phyloP scores from a whole-genome alignment of 2,888 invertebrate genomes.

The Agrotis clavis region DNA sequence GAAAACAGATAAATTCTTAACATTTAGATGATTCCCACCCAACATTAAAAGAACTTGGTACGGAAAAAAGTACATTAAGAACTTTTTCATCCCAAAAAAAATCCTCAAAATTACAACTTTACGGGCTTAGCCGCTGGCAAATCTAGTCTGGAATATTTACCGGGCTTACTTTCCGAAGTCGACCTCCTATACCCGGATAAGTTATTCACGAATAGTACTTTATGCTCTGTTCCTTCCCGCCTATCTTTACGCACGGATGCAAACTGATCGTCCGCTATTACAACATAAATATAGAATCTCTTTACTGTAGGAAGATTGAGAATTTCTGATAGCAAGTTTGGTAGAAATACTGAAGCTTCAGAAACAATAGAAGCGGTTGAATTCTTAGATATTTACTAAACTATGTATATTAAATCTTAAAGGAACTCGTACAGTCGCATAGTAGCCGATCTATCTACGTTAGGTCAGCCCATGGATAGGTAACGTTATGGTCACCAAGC shows the following conservation, averaged over 20 bases:
- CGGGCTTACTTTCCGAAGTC: constrained; percentile 19
- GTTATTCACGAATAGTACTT: constrained; percentile 37
- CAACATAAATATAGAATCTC: constrained; percentile 46
- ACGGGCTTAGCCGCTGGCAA: constrained; percentile 27
- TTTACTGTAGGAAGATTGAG: constrained; percentile 31
- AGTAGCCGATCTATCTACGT: too few species aligned
- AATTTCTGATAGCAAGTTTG: constrained; percentile 30
- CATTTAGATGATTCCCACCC: too few species aligned
- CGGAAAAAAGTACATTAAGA: constrained; percentile 8
- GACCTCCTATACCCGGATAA: constrained; percentile 13
- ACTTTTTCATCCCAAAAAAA: constrained; percentile 13
- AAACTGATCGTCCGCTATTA: constrained; percentile 49
- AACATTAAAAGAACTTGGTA: background rate
- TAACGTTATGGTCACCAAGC: too few species aligned
- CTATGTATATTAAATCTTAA: too few species aligned
- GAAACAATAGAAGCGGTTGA: constrained; percentile 13
- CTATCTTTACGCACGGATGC: constrained; percentile 57
- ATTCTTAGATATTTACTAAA: too few species aligned
- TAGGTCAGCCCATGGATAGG: too few species aligned
- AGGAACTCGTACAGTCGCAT: too few species aligned
- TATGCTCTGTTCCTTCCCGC: constrained; percentile 17
- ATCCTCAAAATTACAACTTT: constrained; percentile 14
- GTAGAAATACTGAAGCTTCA: constrained; percentile 21
- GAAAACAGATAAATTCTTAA: too few species aligned
- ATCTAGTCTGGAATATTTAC: constrained; percentile 15